Base-by-base conservation (phyloP, 2,113 vertebrate genomes). In the Phrynosoma blainvillii region DNA sequence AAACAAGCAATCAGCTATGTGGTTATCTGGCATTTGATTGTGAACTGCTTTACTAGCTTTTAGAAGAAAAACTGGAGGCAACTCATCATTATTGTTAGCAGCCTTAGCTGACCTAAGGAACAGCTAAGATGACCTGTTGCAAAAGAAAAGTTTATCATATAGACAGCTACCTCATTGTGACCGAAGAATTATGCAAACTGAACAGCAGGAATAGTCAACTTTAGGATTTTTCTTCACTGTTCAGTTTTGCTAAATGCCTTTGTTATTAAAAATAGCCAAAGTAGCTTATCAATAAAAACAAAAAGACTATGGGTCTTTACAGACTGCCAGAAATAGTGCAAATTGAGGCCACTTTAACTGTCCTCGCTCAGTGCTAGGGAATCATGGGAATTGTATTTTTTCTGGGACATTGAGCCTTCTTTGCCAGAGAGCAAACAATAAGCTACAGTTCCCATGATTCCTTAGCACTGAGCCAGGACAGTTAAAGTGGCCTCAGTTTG, bases 1-100 rank as follows among this genome's bases (percentile, higher is more conserved):
- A 87, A 80, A 73, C 25, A 87, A 87, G 5, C 78, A 71, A 80
- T 87, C 68, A 87, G 56, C n/a, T 77, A 77, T 62, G n/a, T 36
- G 30, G 5, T 84, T 75, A 16, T 84, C 36, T 70, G 81, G 62
- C 62, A 82, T 68, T 25, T 27, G 65, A 70, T 25, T 68, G 25
- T 68, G 81, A 47, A 18, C 62, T 27, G 16, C 70, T 68, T 70
- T 47, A 70, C 68, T 36, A 47, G 20, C 11, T 70, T 42, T 42
- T 70, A 70, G 40, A 36, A 47, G 21, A 42, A 66, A 66, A 82
- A n/a, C 3, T 54, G 47, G 70, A 84, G 30, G 16, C 2, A 73
- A 36, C n/a, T n/a, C 9, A 54, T n/a, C 12, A 6, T 52, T 54
- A 11, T n/a, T 32, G 13, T 11, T 73, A 54, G 20, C 8, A 75